phyloP scores from a whole-genome alignment of 2,797 vertebrate species.

The Monodelphis domestica region DNA sequence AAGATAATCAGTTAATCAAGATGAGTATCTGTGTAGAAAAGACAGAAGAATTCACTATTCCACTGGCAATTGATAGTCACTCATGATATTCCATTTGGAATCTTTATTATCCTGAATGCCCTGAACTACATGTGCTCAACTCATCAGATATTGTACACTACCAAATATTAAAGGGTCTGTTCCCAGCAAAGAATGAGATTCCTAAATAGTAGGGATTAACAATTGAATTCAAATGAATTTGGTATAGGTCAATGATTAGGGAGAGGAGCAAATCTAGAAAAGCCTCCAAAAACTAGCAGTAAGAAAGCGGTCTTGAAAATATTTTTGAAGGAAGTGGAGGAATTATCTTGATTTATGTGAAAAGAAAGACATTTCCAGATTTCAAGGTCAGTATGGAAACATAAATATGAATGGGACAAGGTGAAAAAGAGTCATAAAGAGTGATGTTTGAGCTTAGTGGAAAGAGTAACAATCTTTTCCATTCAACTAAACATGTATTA shows the following conservation, averaged over 20 bases:
- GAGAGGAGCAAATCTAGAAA: neutral
- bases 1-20: slow-evolving; percentile 41
- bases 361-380: slow-evolving; percentile 14
- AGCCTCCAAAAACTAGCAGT: neutral
- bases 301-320: neutral
- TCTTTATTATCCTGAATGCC: neutral
- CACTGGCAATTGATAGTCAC: neutral
- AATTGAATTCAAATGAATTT: neutral
- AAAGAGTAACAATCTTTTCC: neutral
- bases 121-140: neutral
- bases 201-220: neutral
- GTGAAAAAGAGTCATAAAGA: neutral
- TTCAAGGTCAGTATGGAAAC: neutral
- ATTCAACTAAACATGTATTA: neutral
- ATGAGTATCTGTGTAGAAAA: slow-evolving; percentile 6
- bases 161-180: neutral
- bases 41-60: neutral
- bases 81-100: neutral
- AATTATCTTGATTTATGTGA: slow-evolving; percentile 11
- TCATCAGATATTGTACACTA: neutral
- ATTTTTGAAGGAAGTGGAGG: slow-evolving; percentile 18
- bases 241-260: neutral
- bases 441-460: neutral
- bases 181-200: neutral
- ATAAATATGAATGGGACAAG: neutral